Percentiles rank a stretch among this genome's conserved stretches.
Conservation (phyloP, 1,140 invertebrate genomes). For the Agrypnia vestita region DNA sequence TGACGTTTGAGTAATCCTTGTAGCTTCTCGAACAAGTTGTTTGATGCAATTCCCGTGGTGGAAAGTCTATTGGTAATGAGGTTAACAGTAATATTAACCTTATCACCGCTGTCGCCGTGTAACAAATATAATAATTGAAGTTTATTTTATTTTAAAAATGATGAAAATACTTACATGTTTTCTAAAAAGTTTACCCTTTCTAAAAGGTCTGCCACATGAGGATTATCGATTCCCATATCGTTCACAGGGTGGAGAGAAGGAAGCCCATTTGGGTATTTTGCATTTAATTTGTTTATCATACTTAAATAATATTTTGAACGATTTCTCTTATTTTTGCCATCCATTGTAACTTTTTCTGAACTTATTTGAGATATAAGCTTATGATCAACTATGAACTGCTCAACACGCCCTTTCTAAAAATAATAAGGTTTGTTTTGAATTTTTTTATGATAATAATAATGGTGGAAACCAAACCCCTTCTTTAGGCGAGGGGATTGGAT, state of each 20-base stretch:
- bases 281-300: constrained; percentile 79
- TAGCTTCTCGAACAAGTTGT: no score
- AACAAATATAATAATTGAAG: no score
- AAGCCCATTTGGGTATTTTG: constrained; percentile 87
- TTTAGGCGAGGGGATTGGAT: no score
- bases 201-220: constrained; percentile 84
- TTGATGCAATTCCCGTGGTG: no score
- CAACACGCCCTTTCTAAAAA: constrained; percentile 82
- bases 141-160: not conserved
- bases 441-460: not conserved
- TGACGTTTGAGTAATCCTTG: no score
- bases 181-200: constrained; percentile 89
- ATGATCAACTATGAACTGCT: constrained; percentile 90
- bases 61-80: not conserved
- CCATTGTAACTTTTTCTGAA: constrained; percentile 68
- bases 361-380: constrained; percentile 90
- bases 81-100: not conserved
- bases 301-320: constrained; percentile 39
- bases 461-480: no score
- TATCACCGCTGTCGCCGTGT: no score
- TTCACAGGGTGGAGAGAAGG: constrained; percentile 94
- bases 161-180: constrained; percentile 73
- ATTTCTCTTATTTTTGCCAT: constrained; percentile 8
- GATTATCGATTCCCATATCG: constrained; percentile 96
- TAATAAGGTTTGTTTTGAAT: not conserved